Evolutionary conservation across 2,888 invertebrate genomes (phyloP), one percentile per base, ranked within the genome.

Genomic region (Linnaemya vulpina): DNA sequence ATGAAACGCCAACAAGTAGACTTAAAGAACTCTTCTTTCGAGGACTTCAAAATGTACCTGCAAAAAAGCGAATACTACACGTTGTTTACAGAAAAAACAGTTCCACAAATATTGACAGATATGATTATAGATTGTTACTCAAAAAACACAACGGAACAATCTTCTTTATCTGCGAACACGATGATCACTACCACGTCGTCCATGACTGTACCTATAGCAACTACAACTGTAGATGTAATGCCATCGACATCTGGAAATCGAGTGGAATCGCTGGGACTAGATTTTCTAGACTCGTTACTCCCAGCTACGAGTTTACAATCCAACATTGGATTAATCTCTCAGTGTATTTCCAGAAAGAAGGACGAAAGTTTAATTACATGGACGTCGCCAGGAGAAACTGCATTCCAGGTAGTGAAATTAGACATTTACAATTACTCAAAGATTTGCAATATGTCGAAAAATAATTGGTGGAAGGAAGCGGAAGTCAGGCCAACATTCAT

Each of bases 391-490:
- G 71, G 63, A 22, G 53, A 71, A 71, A 65, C 20, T 55, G 79
- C 55, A 4, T 80, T 35, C 17, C 73, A 79, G 5, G 46, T 46
- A 4, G 5, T 46, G 5, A 51, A 51, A 51, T 51, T 79, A 7
- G 83, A 84, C 35, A 58, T 84, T 3, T 84, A 79, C 79, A 65
- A 70, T 58, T 79, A 55, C 65, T n/a, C 8, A 3, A 79, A 75
- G 43, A 73, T 84, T 11, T 15, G 10, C 10, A 35, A 25, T 20
- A 0, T 20, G 46, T 49, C 53, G 0, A 84, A 79, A 49, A 79
- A 68, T 11, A 75, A 79, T 2, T 84, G 79, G 83, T 83, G 84
- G 84, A 79, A 84, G 60, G 84, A 84, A 11, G 84, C 79, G 4
- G 65, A 79, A 13, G 7, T 80, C 1, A 58, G 84, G 3, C 74